Conservation (phyloP, 2,888 invertebrate genomes). For the Meteorus cinctellus region DNA sequence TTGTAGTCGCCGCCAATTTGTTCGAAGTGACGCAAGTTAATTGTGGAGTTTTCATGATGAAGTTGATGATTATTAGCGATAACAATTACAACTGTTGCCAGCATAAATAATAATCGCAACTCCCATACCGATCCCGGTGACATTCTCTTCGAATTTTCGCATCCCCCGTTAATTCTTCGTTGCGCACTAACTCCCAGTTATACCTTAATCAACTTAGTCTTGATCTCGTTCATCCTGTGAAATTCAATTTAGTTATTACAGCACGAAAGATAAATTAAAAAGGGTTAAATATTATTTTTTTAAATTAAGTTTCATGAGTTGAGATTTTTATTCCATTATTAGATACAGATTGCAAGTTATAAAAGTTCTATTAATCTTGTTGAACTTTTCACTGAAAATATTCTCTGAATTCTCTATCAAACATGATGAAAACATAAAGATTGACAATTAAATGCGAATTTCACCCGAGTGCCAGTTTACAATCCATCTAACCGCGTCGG, state of each 20-base stretch:
- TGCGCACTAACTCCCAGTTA: not conserved
- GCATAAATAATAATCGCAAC: conserved; percentile 66
- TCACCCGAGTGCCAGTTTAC: not conserved
- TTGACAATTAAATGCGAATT: conserved; percentile 2
- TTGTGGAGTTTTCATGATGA: conserved; percentile 60
- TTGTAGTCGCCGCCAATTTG: conserved; percentile 54
- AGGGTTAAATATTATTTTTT: not conserved
- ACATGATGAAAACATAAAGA: not conserved
- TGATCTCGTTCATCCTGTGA: conserved; percentile 34
- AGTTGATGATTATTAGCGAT: conserved; percentile 66
- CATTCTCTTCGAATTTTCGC: conserved; percentile 67
- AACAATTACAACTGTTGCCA: conserved; percentile 66
- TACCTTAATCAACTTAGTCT: conserved; percentile 2
- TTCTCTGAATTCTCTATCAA: not conserved
- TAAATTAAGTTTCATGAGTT: not conserved
- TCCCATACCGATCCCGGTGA: conserved; percentile 66
- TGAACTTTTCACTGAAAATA: not conserved
- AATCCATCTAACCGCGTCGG: not conserved
- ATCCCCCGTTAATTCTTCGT: conserved; percentile 62
- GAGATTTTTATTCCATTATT: not conserved
- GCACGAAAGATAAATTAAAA: not conserved
- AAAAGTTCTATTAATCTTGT: not conserved
- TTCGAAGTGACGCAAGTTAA: conserved; percentile 43
- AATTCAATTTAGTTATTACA: not conserved
- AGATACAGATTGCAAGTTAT: not conserved